Evolutionary conservation across 1,140 invertebrate species (phyloP).

Genomic region (Caerostris extrusa): DNA sequence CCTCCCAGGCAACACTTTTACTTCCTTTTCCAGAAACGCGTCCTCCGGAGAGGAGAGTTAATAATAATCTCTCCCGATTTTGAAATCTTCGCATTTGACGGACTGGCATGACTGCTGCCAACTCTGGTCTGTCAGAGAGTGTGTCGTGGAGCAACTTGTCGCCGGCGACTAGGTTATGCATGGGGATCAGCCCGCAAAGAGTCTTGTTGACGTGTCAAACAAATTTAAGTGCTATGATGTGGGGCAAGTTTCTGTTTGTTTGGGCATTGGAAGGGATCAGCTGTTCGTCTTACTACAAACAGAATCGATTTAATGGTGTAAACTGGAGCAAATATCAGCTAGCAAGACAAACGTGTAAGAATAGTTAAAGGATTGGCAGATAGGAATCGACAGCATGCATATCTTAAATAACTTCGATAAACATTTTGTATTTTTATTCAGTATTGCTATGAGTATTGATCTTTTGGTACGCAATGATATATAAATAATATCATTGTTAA

Average conservation of each 20-base stretch:
- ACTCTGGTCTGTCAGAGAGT: neutral
- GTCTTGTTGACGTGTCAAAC: neutral
- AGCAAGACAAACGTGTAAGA: neutral
- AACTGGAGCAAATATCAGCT: neutral
- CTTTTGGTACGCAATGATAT: too few species aligned
- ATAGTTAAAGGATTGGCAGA: too few species aligned
- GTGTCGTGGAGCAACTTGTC: conserved; percentile 4
- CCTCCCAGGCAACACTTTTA: conserved; percentile 17
- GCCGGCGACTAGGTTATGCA: neutral
- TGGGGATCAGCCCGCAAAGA: neutral
- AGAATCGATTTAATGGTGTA: neutral
- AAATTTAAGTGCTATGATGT: neutral
- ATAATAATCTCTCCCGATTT: conserved; percentile 60
- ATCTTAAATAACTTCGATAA: too few species aligned
- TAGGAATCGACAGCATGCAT: too few species aligned
- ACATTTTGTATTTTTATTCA: too few species aligned
- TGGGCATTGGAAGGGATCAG: neutral
- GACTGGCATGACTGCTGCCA: conserved; percentile 1
- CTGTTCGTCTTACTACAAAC: neutral
- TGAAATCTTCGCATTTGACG: conserved; percentile 54
- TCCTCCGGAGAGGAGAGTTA: conserved; percentile 46
- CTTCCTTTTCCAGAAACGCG: conserved; percentile 21
- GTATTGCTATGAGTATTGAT: too few species aligned
- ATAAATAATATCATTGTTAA: too few species aligned
- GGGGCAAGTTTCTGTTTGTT: neutral